phyloP scores from a whole-genome alignment of 2,113 vertebrate genomes.

The Orcinus orca region DNA sequence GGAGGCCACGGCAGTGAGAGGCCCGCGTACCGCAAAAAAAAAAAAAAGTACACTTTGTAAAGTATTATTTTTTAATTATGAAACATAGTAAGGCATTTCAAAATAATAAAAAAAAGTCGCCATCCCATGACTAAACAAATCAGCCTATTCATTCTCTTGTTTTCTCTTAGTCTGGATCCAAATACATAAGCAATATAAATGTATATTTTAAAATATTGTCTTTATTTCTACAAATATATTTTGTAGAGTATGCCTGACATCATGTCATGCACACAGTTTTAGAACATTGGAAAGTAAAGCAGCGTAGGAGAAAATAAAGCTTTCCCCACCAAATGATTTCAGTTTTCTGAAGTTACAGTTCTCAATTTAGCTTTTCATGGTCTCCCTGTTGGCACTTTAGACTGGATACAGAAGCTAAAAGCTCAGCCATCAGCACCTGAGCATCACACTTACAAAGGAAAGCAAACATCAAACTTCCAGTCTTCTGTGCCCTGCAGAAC shows the following conservation, averaged over 20 bases:
- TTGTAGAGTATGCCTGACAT: neutral
- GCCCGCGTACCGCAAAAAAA: too few relatives aligned
- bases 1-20: too few relatives aligned
- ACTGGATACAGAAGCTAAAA: neutral
- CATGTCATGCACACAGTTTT: neutral
- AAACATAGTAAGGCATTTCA: neutral
- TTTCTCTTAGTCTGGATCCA: neutral
- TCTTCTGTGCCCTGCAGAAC: neutral
- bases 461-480: neutral
- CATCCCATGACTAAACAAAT: neutral
- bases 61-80: neutral
- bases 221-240: neutral
- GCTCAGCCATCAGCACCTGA: neutral
- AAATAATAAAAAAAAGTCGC: neutral
- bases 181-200: neutral
- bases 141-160: neutral
- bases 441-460: slow-evolving; percentile 25
- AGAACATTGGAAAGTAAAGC: neutral
- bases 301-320: neutral
- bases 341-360: neutral
- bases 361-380: neutral
- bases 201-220: neutral
- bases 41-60: neutral
- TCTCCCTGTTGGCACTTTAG: neutral
- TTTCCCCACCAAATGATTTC: neutral